These are phyloP conservation scores for Crocuta crocuta DNA, from an alignment of 2,113 vertebrate species.

Conservation along the genomic window DNA sequence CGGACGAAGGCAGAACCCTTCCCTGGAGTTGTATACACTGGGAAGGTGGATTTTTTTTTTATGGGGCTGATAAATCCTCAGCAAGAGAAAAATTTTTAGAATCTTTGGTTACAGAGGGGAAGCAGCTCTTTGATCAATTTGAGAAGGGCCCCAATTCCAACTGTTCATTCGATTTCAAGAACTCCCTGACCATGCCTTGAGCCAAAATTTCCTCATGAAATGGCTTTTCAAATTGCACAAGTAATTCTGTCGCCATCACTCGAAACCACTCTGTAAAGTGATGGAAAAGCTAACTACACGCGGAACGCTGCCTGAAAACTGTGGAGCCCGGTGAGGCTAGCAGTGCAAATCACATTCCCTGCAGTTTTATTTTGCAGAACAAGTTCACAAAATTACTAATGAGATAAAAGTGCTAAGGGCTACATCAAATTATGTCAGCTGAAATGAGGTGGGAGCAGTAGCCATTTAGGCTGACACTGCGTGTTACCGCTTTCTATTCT, in stretches of 20 bases:
- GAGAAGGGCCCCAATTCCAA: constrained; percentile 30
- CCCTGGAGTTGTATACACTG: constrained; percentile 17
- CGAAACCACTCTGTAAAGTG: constrained; percentile 21
- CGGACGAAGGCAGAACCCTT: constrained; percentile 37
- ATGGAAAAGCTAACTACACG: neutral
- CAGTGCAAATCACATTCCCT: neutral
- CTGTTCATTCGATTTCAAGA: constrained; percentile 59
- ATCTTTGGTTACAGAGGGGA: constrained; percentile 20
- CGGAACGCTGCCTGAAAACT: neutral
- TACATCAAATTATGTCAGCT: constrained; percentile 33
- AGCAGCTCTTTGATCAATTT: constrained; percentile 52
- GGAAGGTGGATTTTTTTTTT: neutral
- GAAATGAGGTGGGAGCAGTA: constrained; percentile 16
- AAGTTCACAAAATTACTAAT: constrained; percentile 53
- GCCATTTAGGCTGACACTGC: constrained; percentile 44
- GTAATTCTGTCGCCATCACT: neutral
- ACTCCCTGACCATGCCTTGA: constrained; percentile 26
- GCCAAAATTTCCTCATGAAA: constrained; percentile 65
- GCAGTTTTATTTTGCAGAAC: constrained; percentile 55
- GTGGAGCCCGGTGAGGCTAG: neutral
- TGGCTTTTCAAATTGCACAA: constrained; percentile 53
- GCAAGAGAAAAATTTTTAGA: constrained; percentile 44
- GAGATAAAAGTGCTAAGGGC: constrained; percentile 36
- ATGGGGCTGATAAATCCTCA: constrained; percentile 16
- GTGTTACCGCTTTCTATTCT: constrained; percentile 49